Percentiles rank a stretch among this genome's conserved stretches.
Evolutionary conservation across 23 tunicate genomes (phyloP).

Genomic region (Trididemnum clinides): DNA sequence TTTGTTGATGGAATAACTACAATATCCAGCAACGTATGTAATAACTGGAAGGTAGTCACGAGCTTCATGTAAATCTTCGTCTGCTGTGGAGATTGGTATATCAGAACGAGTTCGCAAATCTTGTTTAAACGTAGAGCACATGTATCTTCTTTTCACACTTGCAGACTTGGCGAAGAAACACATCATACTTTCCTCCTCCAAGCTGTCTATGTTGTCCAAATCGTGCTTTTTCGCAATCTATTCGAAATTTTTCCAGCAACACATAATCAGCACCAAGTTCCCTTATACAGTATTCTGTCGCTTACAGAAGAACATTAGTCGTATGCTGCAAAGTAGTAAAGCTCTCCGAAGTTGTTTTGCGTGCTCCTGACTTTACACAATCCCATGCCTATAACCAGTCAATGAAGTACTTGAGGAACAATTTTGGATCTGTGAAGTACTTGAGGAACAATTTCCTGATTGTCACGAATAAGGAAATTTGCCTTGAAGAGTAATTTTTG

Average conservation of each 20-base stretch:
- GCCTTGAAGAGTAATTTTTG: too few relatives aligned
- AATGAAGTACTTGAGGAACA: not conserved
- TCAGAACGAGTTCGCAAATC: too few relatives aligned
- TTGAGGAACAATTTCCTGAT: too few relatives aligned
- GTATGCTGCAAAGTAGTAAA: not conserved
- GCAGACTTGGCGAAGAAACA: constrained; percentile 16
- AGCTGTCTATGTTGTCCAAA: constrained; percentile 26
- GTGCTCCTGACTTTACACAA: not conserved
- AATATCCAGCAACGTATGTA: constrained; percentile 21
- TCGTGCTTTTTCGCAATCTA: constrained; percentile 11
- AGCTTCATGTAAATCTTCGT: not conserved
- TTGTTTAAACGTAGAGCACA: not conserved
- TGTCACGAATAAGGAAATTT: too few relatives aligned
- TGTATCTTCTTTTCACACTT: constrained; percentile 14
- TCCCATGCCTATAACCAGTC: constrained; percentile 10
- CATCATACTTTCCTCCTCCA: constrained; percentile 21
- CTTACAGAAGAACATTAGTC: constrained; percentile 18
- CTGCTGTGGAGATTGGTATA: too few relatives aligned
- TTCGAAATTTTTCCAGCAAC: constrained; percentile 20
- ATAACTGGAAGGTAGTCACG: constrained; percentile 3
- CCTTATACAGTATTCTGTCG: constrained; percentile 5
- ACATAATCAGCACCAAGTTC: constrained; percentile 24
- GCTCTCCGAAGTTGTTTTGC: not conserved
- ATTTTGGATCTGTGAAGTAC: not conserved
- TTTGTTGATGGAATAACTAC: constrained; percentile 25